Conservation (phyloP, 2,888 invertebrate species). For the Eugnorisma glareosa region DNA sequence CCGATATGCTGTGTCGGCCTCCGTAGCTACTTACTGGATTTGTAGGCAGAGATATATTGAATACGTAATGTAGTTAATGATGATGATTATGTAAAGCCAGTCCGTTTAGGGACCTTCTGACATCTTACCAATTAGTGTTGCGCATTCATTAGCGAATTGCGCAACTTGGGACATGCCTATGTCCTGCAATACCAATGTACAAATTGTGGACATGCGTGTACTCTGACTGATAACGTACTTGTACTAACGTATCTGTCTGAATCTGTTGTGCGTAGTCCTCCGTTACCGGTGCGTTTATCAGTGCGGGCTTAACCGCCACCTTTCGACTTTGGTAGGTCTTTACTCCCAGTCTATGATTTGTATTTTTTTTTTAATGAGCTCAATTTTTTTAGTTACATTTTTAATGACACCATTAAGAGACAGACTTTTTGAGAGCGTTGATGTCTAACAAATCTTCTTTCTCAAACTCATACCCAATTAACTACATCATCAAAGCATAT, state of each 20-base stretch:
- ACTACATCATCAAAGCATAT: slow-evolving; percentile 51
- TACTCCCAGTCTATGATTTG: not conserved
- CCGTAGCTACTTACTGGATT: not conserved
- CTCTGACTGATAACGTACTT: not conserved
- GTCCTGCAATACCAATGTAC: not conserved
- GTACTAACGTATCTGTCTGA: not conserved
- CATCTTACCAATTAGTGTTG: slow-evolving; percentile 26
- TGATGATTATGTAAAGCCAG: slow-evolving; percentile 30
- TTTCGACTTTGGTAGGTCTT: not conserved
- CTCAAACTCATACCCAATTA: slow-evolving; percentile 4
- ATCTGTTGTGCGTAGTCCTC: not conserved
- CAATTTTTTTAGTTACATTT: not conserved
- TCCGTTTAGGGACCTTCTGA: slow-evolving; percentile 11
- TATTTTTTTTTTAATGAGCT: not conserved
- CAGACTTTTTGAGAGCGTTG: slow-evolving; percentile 28
- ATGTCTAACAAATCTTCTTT: slow-evolving; percentile 27
- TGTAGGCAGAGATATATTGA: slow-evolving; percentile 14
- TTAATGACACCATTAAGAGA: slow-evolving; percentile 7
- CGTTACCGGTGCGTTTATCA: not conserved
- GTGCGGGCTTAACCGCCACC: not conserved
- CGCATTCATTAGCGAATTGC: slow-evolving; percentile 15
- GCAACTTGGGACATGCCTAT: not conserved
- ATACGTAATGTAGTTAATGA: slow-evolving; percentile 23
- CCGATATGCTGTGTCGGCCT: not conserved
- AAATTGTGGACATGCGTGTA: not conserved